These are phyloP conservation scores for Zhengitettix transpicula DNA, from an alignment of 2,888 invertebrate species.

Conservation along the genomic window DNA sequence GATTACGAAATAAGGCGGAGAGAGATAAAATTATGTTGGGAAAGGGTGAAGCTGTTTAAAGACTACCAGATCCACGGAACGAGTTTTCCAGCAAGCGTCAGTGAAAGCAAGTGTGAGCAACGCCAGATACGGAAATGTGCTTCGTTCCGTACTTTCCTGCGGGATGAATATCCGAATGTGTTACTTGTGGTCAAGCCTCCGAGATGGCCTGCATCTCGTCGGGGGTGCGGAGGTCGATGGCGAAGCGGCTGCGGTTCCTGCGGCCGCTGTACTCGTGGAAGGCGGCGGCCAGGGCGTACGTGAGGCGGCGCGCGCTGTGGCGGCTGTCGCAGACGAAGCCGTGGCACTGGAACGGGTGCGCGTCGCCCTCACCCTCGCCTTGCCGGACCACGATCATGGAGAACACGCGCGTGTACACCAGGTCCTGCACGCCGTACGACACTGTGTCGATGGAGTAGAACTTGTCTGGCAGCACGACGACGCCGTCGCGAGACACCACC, in stretches of 20 bases:
- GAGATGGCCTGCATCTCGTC: constrained; percentile 78
- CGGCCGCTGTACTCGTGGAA: constrained; percentile 66
- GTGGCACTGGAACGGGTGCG: constrained; percentile 69
- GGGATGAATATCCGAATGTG: too few species aligned
- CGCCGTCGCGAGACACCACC: constrained; percentile 51
- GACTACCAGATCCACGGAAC: too few species aligned
- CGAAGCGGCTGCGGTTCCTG: constrained; percentile 44
- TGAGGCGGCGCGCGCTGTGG: constrained; percentile 63
- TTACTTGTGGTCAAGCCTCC: constrained; percentile 41
- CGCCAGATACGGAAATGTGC: too few species aligned
- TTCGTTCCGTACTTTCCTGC: too few species aligned
- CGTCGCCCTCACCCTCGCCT: constrained; percentile 23
- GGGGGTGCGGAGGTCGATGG: constrained; percentile 69
- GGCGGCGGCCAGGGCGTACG: constrained; percentile 71
- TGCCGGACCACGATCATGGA: constrained; percentile 71
- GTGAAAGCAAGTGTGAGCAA: too few species aligned
- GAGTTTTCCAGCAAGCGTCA: too few species aligned
- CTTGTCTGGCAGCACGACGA: constrained; percentile 39
- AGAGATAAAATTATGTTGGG: too few species aligned
- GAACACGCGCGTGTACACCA: constrained; percentile 79
- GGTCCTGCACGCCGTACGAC: constrained; percentile 68
- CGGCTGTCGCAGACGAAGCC: constrained; percentile 76
- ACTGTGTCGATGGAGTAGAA: constrained; percentile 31
- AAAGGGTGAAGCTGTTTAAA: too few species aligned
- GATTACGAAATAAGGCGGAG: too few species aligned